Conservation (phyloP, 2,113 vertebrate genomes). For the Ahaetulla prasina region DNA sequence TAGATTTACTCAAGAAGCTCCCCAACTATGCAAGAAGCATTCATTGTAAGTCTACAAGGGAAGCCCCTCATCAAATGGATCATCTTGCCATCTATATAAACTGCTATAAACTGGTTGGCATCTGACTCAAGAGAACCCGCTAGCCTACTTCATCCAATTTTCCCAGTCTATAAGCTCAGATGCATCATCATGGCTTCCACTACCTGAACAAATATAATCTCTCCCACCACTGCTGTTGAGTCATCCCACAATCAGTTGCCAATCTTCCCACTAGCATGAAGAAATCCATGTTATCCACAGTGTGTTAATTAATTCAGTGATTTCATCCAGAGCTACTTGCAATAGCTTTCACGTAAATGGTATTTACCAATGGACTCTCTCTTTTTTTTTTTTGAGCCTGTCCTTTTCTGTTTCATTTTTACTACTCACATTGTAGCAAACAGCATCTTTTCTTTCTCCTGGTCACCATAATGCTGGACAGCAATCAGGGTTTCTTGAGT, state of each 20-base stretch:
- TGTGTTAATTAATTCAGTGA: background rate
- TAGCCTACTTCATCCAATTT: background rate
- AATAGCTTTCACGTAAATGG: background rate
- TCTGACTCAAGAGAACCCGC: background rate
- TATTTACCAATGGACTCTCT: background rate
- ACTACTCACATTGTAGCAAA: background rate
- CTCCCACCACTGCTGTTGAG: background rate
- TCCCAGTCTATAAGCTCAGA: background rate
- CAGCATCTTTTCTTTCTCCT: background rate
- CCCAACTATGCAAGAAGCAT: background rate
- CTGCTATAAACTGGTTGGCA: background rate
- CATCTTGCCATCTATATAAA: background rate
- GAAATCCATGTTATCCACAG: background rate
- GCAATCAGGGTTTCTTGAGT: background rate
- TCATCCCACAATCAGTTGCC: background rate
- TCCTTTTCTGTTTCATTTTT: background rate
- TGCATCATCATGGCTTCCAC: background rate
- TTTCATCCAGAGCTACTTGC: background rate
- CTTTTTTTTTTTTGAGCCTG: background rate
- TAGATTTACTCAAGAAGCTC: background rate
- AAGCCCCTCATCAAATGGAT: background rate
- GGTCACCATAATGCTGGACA: background rate
- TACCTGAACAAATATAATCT: background rate
- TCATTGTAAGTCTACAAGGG: background rate
- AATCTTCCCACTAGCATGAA: background rate